Conservation (phyloP, 2,888 invertebrate species). For the Coenonympha arcania region DNA sequence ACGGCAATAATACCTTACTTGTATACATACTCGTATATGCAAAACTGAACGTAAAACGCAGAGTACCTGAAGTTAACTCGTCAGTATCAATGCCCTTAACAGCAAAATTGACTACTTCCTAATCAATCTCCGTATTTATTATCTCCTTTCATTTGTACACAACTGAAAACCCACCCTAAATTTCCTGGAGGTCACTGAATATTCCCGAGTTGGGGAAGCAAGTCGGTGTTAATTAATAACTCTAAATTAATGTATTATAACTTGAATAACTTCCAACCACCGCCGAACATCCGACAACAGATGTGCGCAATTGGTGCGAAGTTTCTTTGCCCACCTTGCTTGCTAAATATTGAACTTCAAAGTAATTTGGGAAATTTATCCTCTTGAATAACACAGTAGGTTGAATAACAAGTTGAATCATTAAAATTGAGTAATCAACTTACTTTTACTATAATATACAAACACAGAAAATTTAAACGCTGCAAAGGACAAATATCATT, state of each 20-base stretch:
- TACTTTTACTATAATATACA: too few species aligned
- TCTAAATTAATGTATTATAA: conserved; percentile 12
- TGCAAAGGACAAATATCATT: too few species aligned
- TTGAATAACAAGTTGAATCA: too few species aligned
- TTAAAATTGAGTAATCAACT: too few species aligned
- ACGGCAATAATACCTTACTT: too few species aligned
- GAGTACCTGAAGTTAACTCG: too few species aligned
- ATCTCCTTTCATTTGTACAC: background rate
- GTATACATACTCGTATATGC: too few species aligned
- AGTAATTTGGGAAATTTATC: background rate
- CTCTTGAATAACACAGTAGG: too few species aligned
- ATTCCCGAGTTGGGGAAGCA: conserved; percentile 1
- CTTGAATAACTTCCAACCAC: background rate
- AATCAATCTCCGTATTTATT: background rate
- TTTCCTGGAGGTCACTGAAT: conserved; percentile 5
- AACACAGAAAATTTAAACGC: too few species aligned
- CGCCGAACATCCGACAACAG: background rate
- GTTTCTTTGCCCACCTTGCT: background rate
- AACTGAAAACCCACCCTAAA: background rate
- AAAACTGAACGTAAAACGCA: too few species aligned
- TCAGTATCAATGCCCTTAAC: too few species aligned
- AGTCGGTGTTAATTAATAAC: conserved; percentile 9
- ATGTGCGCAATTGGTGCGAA: background rate
- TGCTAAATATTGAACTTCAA: background rate
- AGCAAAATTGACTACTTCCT: background rate